Evolutionary conservation across 2,888 invertebrate species (phyloP), one percentile per base, ranked within the genome.

Genomic region (Aplocera efformata): DNA sequence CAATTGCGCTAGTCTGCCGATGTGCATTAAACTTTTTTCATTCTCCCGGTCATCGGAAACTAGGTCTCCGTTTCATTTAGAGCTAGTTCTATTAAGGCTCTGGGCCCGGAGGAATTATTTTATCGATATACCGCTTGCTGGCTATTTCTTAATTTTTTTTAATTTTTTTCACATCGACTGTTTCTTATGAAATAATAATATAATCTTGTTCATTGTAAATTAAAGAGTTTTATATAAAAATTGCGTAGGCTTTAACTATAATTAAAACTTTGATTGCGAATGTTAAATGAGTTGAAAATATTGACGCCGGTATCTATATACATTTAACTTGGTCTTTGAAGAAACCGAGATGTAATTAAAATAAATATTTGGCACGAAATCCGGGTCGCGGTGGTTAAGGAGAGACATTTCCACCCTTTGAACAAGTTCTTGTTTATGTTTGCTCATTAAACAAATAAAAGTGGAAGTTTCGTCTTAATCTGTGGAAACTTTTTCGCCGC

Each of bases 281-380:
- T 43, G 43, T 51, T 54, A 62, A 66, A 65, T 67, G 71, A 68
- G 69, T 71, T 67, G 58, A 48, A 60, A 67, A 71, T 72, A 74
- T 77, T 70, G 67, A 58, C 60, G 59, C 58, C 47, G 59, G 64
- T 70, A 64, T 68, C 71, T 62, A 57, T 62, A 72, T 72, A 73
- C 73, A 69, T 80, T 82, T 70, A 76, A 75, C 69, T 74, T 62
- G 59, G 58, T 63, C 74, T 76, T 72, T 73, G 71, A 75, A 77
- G 75, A 67, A 74, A 74, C 75, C 66, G 69, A 74, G 78, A 74
- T 77, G 79, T 84, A 84, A 86, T 84, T 86, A 84, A 84, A 84
- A 84, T 84, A 85, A 86, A 84, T 85, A 86, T 85, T 86, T 84
- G 84, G 77, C 79, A 72, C 74, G 68, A 79, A 84, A 85, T 83